These are phyloP conservation scores for Astreopora myriophthalma DNA, from an alignment of 64 coral and sea anemone species.

Conservation along the genomic window DNA sequence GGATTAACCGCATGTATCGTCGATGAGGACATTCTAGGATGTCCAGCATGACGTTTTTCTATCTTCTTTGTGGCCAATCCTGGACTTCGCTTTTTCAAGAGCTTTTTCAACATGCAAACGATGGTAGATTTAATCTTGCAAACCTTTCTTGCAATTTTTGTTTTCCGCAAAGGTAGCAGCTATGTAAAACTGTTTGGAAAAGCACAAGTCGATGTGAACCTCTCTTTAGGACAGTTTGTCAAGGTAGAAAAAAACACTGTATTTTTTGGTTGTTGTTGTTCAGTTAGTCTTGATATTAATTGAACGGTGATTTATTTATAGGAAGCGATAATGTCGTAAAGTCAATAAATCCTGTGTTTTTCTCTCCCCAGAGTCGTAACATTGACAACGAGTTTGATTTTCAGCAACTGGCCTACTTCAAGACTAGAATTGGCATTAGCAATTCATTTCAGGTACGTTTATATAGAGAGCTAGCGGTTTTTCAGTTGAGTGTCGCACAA, in stretches of 20 bases:
- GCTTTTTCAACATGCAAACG: too few species aligned
- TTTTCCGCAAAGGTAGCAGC: constrained; percentile 57
- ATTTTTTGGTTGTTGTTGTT: too few species aligned
- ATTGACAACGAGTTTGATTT: constrained; percentile 86
- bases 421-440: constrained; percentile 80
- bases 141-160: too few species aligned
- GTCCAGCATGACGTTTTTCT: too few species aligned
- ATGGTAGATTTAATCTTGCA: too few species aligned
- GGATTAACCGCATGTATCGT: too few species aligned
- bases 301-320: neutral
- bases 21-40: too few species aligned
- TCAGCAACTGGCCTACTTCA: constrained; percentile 96
- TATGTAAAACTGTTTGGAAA: constrained; percentile 93
- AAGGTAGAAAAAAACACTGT: constrained; percentile 56
- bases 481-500: neutral
- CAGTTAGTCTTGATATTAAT: too few species aligned
- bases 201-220: constrained; percentile 92
- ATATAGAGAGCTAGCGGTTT: neutral
- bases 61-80: too few species aligned
- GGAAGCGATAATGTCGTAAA: neutral
- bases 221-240: constrained; percentile 88
- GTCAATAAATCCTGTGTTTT: neutral
- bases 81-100: too few species aligned
- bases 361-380: constrained; percentile 67
- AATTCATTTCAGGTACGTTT: constrained; percentile 88